Percentiles rank a stretch among this genome's conserved stretches.
These are phyloP conservation scores for Lomographa bimaculata DNA, from an alignment of 2,888 invertebrate species.

Conservation along the genomic window DNA sequence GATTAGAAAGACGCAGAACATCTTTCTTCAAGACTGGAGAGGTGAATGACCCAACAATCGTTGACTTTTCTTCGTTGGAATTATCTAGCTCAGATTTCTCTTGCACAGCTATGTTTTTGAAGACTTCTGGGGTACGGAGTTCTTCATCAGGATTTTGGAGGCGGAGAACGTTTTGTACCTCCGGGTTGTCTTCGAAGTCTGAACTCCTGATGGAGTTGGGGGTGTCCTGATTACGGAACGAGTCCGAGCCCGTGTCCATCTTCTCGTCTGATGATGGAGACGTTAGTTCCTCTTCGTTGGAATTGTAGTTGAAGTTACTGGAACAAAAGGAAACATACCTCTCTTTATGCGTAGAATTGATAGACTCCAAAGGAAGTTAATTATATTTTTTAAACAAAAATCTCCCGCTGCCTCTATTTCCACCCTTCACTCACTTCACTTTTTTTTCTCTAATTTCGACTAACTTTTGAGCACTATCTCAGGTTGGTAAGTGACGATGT, in stretches of 20 bases:
- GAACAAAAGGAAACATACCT: too few relatives aligned
- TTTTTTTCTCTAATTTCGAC: too few relatives aligned
- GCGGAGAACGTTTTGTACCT: constrained; percentile 44
- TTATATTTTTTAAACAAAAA: too few relatives aligned
- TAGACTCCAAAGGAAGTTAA: too few relatives aligned
- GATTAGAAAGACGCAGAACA: constrained; percentile 5
- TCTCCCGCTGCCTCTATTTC: too few relatives aligned
- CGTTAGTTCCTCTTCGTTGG: constrained; percentile 61
- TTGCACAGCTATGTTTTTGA: background rate
- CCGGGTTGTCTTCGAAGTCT: constrained; percentile 60
- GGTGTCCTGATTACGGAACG: constrained; percentile 64
- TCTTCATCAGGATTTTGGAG: constrained; percentile 56
- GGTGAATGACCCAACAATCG: too few relatives aligned
- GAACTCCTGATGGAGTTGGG: constrained; percentile 67
- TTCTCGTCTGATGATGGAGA: constrained; percentile 76
- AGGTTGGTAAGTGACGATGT: too few relatives aligned
- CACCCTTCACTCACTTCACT: too few relatives aligned
- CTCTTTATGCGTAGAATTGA: too few relatives aligned
- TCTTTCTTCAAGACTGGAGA: background rate
- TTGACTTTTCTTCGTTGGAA: too few relatives aligned
- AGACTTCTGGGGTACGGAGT: constrained; percentile 2
- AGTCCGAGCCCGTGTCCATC: constrained; percentile 77
- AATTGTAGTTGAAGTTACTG: constrained; percentile 53
- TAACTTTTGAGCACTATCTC: too few relatives aligned
- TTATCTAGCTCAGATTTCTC: background rate